Evolutionary conservation across 2,888 invertebrate genomes (phyloP), one percentile per base, ranked within the genome.

Genomic region (Lepidocyrtoides sp.): DNA sequence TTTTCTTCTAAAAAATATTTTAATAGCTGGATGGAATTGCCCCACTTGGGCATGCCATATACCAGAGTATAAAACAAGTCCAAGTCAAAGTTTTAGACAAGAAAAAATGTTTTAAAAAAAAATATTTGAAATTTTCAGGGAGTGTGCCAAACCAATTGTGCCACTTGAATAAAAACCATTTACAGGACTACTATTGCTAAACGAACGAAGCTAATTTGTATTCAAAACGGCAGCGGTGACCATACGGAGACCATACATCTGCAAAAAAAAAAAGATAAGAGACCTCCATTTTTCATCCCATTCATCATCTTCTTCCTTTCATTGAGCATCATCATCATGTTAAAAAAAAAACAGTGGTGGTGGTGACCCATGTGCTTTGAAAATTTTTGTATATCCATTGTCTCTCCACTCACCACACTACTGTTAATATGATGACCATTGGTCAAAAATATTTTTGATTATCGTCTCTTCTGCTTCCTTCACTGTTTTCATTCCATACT

Each of bases 191-290:
- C 20, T n/a, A 48, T 2, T 1, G 17, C 2, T 2, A n/a, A 29
- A 66, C 26, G 29, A 14, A 32, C 12, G 2, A 7, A 57, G 41
- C 51, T 82, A 26, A 82, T 82, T 82, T 82, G 82, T 82, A 82
- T 82, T 82, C 82, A 82, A 82, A 82, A 63, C 44, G 26, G 10
- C 1, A 17, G n/a, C 20, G n/a, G n/a, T n/a, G n/a, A n/a, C n/a
- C n/a, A n/a, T n/a, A n/a, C n/a, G n/a, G n/a, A n/a, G n/a, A n/a
- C n/a, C n/a, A n/a, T n/a, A n/a, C n/a, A n/a, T n/a, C n/a, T n/a
- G n/a, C n/a, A n/a, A n/a, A n/a, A n/a, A n/a, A n/a, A n/a, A n/a
- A n/a, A n/a, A n/a, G n/a, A 26, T 63, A 20, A 63, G 63, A 82
- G 60, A 82, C 82, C 63, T 63, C 82, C 82, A 63, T 63, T 41